Evolutionary conservation across 2,797 vertebrate genomes (phyloP).

Genomic region (Squalus acanthias): DNA sequence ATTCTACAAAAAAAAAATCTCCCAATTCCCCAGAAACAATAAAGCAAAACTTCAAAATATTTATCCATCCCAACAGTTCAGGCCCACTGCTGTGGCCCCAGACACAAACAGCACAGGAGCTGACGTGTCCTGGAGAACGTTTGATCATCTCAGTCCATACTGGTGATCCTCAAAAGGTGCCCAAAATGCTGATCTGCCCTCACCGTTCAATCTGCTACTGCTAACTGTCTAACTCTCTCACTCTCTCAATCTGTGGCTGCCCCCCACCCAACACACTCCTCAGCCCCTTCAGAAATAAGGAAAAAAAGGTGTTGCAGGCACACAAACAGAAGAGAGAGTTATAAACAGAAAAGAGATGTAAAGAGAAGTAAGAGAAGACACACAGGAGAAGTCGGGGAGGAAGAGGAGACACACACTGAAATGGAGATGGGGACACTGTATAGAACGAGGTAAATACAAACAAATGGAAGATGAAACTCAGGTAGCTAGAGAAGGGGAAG

Average conservation of each 20-base stretch:
- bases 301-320: too few species aligned
- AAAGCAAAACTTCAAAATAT: not conserved
- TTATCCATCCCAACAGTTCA: not conserved
- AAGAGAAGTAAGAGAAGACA: too few species aligned
- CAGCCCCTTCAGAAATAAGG: too few species aligned
- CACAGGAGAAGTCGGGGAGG: not conserved
- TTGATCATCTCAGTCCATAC: not conserved
- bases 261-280: too few species aligned
- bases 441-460: not conserved
- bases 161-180: not conserved
- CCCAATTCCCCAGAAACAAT: not conserved
- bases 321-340: too few species aligned
- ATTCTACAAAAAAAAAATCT: not conserved
- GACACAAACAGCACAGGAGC: not conserved
- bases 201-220: not conserved
- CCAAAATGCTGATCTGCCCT: too few species aligned
- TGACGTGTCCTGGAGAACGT: not conserved
- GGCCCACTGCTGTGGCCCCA: not conserved
- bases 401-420: not conserved
- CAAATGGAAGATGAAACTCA: not conserved
- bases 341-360: too few species aligned
- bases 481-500: too few species aligned
- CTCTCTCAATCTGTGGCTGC: too few species aligned
- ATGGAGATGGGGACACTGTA: not conserved
- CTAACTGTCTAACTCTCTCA: too few species aligned